phyloP scores from a whole-genome alignment of 2,113 vertebrate genomes.

The Zapornia atra region DNA sequence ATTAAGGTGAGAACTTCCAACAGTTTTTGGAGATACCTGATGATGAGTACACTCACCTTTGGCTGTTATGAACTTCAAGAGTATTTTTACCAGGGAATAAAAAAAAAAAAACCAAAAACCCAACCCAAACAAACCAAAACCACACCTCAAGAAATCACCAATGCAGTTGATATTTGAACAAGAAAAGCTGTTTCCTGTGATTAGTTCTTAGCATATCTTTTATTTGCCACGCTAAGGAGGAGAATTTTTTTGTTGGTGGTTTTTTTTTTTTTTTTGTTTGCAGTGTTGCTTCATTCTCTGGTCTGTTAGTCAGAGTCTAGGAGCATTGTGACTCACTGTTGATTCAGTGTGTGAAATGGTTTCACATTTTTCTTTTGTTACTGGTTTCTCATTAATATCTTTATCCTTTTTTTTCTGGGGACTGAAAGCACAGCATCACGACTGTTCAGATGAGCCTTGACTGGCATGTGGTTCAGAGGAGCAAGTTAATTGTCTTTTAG shows the following conservation, averaged over 20 bases:
- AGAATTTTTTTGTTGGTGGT: background rate
- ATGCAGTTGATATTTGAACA: background rate
- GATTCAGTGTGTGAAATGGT: background rate
- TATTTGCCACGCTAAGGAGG: background rate
- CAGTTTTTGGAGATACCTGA: background rate
- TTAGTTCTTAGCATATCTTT: background rate
- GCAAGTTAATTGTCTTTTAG: background rate
- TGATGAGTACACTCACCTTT: background rate
- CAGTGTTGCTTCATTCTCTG: background rate
- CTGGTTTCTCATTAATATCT: background rate
- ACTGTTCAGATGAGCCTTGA: background rate
- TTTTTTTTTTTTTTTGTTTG: background rate
- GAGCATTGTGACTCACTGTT: background rate
- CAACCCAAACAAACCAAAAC: background rate
- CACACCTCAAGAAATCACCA: background rate
- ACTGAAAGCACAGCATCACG: background rate
- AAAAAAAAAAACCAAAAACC: background rate
- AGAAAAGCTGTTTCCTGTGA: background rate
- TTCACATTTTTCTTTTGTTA: background rate
- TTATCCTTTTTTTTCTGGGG: background rate
- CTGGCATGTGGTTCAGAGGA: background rate
- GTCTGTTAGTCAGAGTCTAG: background rate
- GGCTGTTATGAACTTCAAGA: background rate
- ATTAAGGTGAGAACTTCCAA: background rate
- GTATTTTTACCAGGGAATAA: background rate